Conservation (phyloP, 2,797 vertebrate genomes). For the Acanthiza pusilla region DNA sequence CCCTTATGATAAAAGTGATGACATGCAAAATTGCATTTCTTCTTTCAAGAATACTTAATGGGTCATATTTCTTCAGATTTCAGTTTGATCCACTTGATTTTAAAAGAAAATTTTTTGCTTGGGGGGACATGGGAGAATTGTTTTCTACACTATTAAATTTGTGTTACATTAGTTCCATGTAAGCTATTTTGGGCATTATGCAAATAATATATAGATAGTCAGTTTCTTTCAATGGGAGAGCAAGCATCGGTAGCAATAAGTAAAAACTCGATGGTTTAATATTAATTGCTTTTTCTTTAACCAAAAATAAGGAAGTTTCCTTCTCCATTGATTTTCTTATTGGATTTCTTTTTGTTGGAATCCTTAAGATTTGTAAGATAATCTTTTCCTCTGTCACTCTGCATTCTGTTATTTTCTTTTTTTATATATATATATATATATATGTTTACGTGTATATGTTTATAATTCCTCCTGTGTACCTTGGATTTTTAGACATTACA, state of each 20-base stretch:
- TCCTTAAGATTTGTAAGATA: neutral
- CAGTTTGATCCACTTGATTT: neutral
- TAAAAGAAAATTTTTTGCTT: neutral
- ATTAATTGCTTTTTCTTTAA: neutral
- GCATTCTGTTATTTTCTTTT: neutral
- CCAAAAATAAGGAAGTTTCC: neutral
- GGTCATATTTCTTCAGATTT: neutral
- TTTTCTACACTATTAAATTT: neutral
- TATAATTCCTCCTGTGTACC: neutral
- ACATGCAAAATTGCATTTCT: conserved; percentile 2
- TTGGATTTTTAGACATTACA: neutral
- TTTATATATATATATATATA: neutral
- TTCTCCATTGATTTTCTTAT: neutral
- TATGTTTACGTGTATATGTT: neutral
- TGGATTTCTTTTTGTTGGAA: neutral
- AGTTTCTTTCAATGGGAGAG: neutral
- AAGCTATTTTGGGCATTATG: neutral
- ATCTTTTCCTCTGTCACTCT: neutral
- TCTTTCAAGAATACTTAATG: neutral
- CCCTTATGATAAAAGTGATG: neutral
- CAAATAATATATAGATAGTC: neutral
- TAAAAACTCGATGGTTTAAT: neutral
- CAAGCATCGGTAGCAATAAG: neutral
- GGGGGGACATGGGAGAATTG: neutral
- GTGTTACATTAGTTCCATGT: neutral